These are phyloP conservation scores for Benitochromis conjunctus DNA, from an alignment of 2,113 vertebrate species.

Conservation along the genomic window DNA sequence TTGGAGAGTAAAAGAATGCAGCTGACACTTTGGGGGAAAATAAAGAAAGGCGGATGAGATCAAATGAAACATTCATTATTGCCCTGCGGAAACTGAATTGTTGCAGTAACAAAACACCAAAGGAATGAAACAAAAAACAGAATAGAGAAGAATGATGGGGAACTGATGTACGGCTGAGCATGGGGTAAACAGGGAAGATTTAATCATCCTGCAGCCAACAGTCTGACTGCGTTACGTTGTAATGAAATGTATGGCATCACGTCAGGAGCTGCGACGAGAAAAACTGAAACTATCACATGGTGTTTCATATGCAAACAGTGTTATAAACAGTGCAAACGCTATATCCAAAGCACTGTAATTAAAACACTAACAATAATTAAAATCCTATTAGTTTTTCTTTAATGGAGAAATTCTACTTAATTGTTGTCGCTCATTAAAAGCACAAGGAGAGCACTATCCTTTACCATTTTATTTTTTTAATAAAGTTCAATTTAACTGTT, in stretches of 20 bases:
- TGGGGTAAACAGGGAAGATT: background rate
- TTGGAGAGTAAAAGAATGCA: slow-evolving; percentile 20
- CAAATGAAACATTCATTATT: slow-evolving; percentile 44
- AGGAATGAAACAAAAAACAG: slow-evolving; percentile 5
- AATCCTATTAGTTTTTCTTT: background rate
- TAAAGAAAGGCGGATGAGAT: background rate
- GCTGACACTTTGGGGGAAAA: background rate
- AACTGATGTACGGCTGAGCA: background rate
- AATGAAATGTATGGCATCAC: background rate
- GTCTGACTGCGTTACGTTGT: background rate
- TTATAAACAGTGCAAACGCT: background rate
- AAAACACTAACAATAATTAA: background rate
- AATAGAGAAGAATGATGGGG: background rate
- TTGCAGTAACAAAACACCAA: background rate
- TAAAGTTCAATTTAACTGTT: background rate
- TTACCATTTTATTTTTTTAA: background rate
- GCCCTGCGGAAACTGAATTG: slow-evolving; percentile 15
- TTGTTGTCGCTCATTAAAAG: background rate
- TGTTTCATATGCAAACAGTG: background rate
- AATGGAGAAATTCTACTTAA: background rate
- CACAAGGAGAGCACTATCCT: background rate
- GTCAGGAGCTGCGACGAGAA: background rate
- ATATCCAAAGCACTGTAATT: background rate
- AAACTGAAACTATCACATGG: background rate
- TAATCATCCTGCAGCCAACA: background rate